A percentile compares a stretch with the other conserved stretches of the same genome.
Evolutionary conservation across 2,888 invertebrate species (phyloP).

Genomic region (Ennomos quercinarius): DNA sequence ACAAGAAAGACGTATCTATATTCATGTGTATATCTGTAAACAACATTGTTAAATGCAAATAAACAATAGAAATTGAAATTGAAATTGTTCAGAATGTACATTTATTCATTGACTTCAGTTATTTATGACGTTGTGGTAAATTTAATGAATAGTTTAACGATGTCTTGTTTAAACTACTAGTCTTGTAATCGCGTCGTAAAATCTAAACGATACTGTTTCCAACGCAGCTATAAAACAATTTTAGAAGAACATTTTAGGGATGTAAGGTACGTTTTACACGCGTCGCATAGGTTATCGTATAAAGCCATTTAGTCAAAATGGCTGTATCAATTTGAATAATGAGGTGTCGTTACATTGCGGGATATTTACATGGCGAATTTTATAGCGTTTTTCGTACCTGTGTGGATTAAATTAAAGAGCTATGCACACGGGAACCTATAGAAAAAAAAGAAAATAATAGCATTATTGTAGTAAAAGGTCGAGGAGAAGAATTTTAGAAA

Average conservation of each 20-base stretch:
- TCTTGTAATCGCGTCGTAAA: slow-evolving; percentile 8
- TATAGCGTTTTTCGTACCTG: slow-evolving; percentile 9
- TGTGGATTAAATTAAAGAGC: neutral
- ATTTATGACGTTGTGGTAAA: slow-evolving; percentile 26
- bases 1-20: slow-evolving; percentile 37
- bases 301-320: slow-evolving; percentile 22
- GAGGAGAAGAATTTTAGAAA: too few species aligned
- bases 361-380: slow-evolving; percentile 15
- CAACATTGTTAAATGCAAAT: too few species aligned
- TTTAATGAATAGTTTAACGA: slow-evolving; percentile 27
- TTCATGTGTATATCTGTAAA: too few species aligned
- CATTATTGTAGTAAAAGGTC: too few species aligned
- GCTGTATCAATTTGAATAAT: slow-evolving; percentile 33
- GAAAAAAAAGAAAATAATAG: too few species aligned
- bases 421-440: neutral
- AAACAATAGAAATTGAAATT: too few species aligned
- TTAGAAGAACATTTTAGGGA: slow-evolving; percentile 2
- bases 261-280: slow-evolving; percentile 9
- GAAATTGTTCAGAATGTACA: slow-evolving; percentile 42
- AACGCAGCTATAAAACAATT: neutral
- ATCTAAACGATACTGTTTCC: slow-evolving; percentile 1
- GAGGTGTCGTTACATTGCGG: slow-evolving; percentile 20
- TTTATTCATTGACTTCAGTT: slow-evolving; percentile 43
- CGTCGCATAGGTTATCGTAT: slow-evolving; percentile 14
- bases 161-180: slow-evolving; percentile 7